These are phyloP conservation scores for Bombus pyrosoma DNA, from an alignment of 1,140 invertebrate species.

Conservation along the genomic window DNA sequence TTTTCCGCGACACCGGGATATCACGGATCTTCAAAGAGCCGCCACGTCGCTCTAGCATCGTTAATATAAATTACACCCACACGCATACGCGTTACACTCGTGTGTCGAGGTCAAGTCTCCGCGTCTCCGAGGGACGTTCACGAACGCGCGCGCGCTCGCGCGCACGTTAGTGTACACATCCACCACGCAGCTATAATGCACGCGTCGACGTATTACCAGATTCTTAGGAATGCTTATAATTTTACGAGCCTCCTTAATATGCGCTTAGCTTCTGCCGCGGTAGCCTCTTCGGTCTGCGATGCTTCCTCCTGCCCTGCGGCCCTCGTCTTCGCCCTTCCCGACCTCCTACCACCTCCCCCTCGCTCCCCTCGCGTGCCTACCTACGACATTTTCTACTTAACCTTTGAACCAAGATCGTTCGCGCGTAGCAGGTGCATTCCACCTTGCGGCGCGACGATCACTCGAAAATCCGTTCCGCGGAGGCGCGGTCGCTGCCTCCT, in stretches of 20 bases:
- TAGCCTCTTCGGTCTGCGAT: constrained; percentile 58
- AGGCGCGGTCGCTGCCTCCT: constrained; percentile 41
- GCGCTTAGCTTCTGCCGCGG: constrained; percentile 74
- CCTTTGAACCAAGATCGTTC: constrained; percentile 66
- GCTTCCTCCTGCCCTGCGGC: constrained; percentile 20
- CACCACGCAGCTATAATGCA: constrained; percentile 29
- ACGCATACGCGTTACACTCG: not conserved
- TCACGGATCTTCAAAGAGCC: constrained; percentile 69
- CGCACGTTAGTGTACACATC: not conserved
- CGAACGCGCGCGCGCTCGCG: too few species aligned
- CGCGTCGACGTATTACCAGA: constrained; percentile 74
- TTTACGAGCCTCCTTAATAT: constrained; percentile 81
- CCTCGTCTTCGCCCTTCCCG: too few species aligned
- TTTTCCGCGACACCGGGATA: constrained; percentile 64
- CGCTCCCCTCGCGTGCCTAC: constrained; percentile 37
- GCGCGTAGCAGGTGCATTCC: constrained; percentile 67
- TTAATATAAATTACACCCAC: constrained; percentile 74
- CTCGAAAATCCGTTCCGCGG: constrained; percentile 55
- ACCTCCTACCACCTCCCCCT: not conserved
- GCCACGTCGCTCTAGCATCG: constrained; percentile 62
- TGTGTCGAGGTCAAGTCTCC: constrained; percentile 13
- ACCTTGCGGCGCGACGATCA: constrained; percentile 48
- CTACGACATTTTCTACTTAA: constrained; percentile 72
- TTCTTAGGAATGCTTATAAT: constrained; percentile 80
- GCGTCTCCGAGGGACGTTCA: not conserved